These are phyloP conservation scores for Panzeria rudis DNA, from an alignment of 2,888 invertebrate genomes.

Conservation along the genomic window DNA sequence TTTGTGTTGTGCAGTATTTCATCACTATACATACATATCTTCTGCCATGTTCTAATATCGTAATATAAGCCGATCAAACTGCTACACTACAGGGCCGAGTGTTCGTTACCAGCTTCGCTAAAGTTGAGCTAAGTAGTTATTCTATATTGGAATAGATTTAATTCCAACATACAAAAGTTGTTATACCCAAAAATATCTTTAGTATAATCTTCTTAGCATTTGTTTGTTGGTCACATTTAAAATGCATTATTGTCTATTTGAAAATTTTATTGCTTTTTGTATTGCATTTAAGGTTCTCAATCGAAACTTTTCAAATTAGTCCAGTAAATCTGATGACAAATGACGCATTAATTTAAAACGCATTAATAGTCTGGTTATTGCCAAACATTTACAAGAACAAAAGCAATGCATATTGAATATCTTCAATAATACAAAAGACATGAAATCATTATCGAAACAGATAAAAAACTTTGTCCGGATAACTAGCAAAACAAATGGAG, in stretches of 20 bases:
- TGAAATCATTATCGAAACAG: conserved; percentile 31
- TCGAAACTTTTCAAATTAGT: conserved; percentile 62
- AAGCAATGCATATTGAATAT: conserved; percentile 38
- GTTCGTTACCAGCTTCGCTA: too few species aligned
- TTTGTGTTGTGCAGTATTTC: too few species aligned
- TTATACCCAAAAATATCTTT: neutral
- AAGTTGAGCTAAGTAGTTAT: too few species aligned
- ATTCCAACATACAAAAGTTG: neutral
- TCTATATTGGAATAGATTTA: neutral
- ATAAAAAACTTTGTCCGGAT: conserved; percentile 64
- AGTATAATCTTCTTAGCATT: neutral
- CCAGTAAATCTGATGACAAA: conserved; percentile 70
- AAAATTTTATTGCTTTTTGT: conserved; percentile 58
- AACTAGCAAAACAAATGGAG: conserved; percentile 58
- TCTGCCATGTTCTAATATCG: too few species aligned
- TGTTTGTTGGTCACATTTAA: conserved; percentile 34
- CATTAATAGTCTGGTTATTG: conserved; percentile 65
- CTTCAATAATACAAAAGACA: conserved; percentile 13
- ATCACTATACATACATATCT: too few species aligned
- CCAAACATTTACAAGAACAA: conserved; percentile 37
- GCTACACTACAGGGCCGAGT: too few species aligned
- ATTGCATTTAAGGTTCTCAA: conserved; percentile 33
- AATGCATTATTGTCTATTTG: conserved; percentile 1
- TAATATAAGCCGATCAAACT: too few species aligned
- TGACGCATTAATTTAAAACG: conserved; percentile 69